Evolutionary conservation across 2,113 vertebrate species (phyloP), one percentile per base, ranked within the genome.

Genomic region (Typhlomys cinereus): DNA sequence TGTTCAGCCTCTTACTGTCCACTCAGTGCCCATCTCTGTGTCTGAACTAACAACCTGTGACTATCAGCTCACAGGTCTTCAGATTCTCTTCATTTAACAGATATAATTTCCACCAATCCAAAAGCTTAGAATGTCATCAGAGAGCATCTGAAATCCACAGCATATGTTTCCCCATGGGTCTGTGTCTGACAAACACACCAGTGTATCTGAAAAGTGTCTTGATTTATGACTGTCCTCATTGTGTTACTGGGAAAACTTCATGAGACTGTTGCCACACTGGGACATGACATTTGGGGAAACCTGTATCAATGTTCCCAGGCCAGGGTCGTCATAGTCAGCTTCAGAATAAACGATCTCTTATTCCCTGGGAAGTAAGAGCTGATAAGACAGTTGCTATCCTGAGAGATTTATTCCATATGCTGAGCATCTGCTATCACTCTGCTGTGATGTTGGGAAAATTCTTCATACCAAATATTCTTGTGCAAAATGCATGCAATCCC

Each of bases 391-490:
- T 93, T 79, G 15, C 5, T 87, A 67, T 4, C 20, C 5, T 69
- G 18, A 80, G 18, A 61, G 23, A 83, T 52, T 67, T 17, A 88
- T 31, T 85, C 92, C 4, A 88, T 92, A 78, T 93, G 50, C 4
- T 67, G 61, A 88, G 18, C 10, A 75, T 52, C 91, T 62, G 90
- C 76, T 64, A 79, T n/a, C 41, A 2, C 1, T 75, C 50, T 89
- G 15, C 50, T 69, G 6, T 27, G 5, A 78, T 61, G 15, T 17
- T 92, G 18, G 11, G 6, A 54, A 94, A 92, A 81, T 13, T 50
- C 12, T 92, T 93, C 97, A 97, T 98, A 98, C 98, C 98, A 62
- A 98, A 93, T 62, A 97, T 66, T 97, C 98, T 97, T 90, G 90
- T 95, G 86, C 95, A 95, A 86, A 98, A 94, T 57, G 96, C 73